Percentiles rank a stretch among this genome's conserved stretches.
Conservation (phyloP, 1,140 invertebrate species). For the Cepaea nemoralis region DNA sequence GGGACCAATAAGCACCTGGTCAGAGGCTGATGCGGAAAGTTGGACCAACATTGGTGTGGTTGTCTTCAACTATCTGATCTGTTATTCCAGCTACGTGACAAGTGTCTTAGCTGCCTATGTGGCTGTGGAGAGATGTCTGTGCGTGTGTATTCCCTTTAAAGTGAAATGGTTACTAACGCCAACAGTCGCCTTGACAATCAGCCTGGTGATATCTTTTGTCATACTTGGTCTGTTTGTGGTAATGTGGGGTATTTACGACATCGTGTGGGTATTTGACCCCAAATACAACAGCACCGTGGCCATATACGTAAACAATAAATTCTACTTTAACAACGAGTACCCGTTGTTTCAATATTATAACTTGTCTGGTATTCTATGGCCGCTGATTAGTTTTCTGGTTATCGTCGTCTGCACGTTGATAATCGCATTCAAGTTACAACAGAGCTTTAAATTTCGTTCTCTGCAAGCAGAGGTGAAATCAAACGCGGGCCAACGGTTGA, state of each 20-base stretch:
- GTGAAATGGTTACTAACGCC: conserved; percentile 23
- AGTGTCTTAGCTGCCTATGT: conserved; percentile 25
- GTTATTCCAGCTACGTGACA: conserved; percentile 23
- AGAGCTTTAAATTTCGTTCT: conserved; percentile 13
- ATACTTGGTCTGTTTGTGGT: conserved; percentile 13
- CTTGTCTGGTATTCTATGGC: conserved; percentile 29
- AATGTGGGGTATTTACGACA: conserved; percentile 33
- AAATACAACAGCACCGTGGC: conserved; percentile 19
- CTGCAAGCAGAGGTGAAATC: neutral
- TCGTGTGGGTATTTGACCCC: neutral
- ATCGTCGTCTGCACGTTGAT: conserved; percentile 9
- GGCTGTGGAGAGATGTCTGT: conserved; percentile 26
- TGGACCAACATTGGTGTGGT: conserved; percentile 10
- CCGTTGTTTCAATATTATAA: conserved; percentile 26
- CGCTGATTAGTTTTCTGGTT: neutral
- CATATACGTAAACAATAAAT: conserved; percentile 8
- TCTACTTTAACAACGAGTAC: neutral
- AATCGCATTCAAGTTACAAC: conserved; percentile 7
- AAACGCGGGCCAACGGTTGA: neutral
- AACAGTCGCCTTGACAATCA: neutral
- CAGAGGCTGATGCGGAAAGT: neutral
- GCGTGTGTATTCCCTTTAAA: conserved; percentile 20
- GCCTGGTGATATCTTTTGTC: neutral
- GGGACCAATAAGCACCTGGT: neutral
- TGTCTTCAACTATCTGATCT: conserved; percentile 13